Base-by-base conservation (phyloP, 2,797 vertebrate species). In the Acanthornis magna region DNA sequence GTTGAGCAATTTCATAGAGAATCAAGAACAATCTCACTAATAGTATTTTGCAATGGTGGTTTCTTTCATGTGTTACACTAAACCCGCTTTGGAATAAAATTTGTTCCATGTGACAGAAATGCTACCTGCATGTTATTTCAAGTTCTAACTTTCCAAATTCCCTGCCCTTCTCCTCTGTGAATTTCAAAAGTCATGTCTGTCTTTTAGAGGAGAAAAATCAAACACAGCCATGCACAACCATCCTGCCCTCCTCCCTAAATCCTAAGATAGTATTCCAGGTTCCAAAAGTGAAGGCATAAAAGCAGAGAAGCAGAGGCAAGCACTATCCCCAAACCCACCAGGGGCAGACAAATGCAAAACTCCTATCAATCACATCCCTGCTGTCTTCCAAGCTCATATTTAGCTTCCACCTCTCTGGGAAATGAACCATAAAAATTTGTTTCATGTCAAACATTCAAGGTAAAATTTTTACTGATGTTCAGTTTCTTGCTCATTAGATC, bases 391-490 rank as follows among this genome's bases (percentile, higher is more conserved):
- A 71, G 55, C 13, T 79, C 68, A 13, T 63, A 67, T 26, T 30
- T 53, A 63, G 80, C 30, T 65, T 15, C 27, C 61, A 50, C 2
- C 1, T 32, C 4, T 63, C 7, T 3, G 2, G 34, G 8, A 91
- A 91, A 58, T 7, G 3, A 75, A 66, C 9, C 23, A 4, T 10
- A 40, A 77, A 6, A 51, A 26, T 16, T 53, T 0, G 0, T 20
- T 85, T 67, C 1, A 0, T 14, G 40, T 58, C 8, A 8, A 80
- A 40, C 8, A 43, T n/a, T 51, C 22, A 42, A 53, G 21, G 22
- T 67, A 74, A 82, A 85, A 67, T 34, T 38, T 21, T 75, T 65
- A 13, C 21, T 48, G 12, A 34, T 16, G 3, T 40, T 83, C 27
- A 16, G 26, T 30, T 85, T 1, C 18, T 91, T 51, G 17, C 12